Evolutionary conservation across 2,797 vertebrate genomes (phyloP).

Genomic region (Anguilla obscura): DNA sequence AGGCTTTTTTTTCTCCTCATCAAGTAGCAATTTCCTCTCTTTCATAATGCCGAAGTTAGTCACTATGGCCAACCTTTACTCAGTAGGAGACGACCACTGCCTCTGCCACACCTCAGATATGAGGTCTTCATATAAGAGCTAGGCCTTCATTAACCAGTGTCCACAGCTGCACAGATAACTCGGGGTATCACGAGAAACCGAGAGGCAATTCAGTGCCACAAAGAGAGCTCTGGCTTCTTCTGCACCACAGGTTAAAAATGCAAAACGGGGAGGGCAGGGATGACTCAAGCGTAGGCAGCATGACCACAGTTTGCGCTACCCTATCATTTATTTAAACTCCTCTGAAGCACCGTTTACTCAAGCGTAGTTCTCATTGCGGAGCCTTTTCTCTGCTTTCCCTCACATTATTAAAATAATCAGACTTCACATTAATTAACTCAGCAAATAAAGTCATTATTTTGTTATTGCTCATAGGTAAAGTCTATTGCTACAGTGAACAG

Average conservation of each 20-base stretch:
- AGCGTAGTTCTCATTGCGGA: neutral
- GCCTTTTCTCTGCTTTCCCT: conserved; percentile 22
- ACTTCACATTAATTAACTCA: conserved; percentile 60
- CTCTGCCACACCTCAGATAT: neutral
- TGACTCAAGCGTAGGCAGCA: neutral
- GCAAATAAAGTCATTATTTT: conserved; percentile 68
- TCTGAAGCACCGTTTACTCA: neutral
- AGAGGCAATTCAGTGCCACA: neutral
- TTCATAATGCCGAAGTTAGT: neutral
- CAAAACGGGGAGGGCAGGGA: neutral
- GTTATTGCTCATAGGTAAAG: conserved; percentile 64
- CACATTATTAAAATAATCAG: conserved; percentile 53
- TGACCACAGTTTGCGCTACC: neutral
- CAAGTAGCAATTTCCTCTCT: neutral
- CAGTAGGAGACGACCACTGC: neutral
- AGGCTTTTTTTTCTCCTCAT: neutral
- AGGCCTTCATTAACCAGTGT: neutral
- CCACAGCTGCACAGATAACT: neutral
- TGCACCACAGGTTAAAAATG: conserved; percentile 8
- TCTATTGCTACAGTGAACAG: conserved; percentile 71
- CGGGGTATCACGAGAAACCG: neutral
- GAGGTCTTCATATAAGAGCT: neutral
- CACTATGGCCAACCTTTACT: neutral
- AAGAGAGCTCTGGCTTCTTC: neutral
- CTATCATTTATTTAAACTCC: conserved; percentile 17